phyloP scores from a whole-genome alignment of 2,888 invertebrate genomes.

The Troides aeacus region DNA sequence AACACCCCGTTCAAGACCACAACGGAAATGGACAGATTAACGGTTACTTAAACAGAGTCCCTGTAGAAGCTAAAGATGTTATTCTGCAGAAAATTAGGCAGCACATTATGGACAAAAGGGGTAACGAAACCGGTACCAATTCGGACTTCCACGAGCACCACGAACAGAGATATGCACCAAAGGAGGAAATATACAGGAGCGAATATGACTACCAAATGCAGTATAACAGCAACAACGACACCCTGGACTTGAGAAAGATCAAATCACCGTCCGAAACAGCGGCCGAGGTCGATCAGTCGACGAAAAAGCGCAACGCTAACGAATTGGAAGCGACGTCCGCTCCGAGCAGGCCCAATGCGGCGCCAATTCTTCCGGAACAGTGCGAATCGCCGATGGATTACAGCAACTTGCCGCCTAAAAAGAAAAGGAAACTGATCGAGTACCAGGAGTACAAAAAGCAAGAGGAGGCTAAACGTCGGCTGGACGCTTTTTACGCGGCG shows the following conservation, averaged over 20 bases:
- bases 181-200: constrained; percentile 58
- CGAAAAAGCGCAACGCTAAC: constrained; percentile 46
- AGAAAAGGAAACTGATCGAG: constrained; percentile 77
- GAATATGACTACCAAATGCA: constrained; percentile 54
- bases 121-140: constrained; percentile 52
- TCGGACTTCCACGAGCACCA: constrained; percentile 49
- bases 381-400: constrained; percentile 76
- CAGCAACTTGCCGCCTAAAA: constrained; percentile 76
- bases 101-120: constrained; percentile 76
- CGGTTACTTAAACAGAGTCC: constrained; percentile 67
- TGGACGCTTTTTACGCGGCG: constrained; percentile 64
- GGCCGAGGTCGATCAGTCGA: constrained; percentile 43
- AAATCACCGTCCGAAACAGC: constrained; percentile 62
- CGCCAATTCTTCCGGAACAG: constrained; percentile 64
- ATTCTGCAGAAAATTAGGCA: constrained; percentile 76
- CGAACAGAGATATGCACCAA: constrained; percentile 56
- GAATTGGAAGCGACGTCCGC: constrained; percentile 49
- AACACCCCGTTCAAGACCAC: constrained; percentile 52
- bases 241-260: constrained; percentile 70
- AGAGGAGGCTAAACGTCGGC: constrained; percentile 69
- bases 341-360: constrained; percentile 58
- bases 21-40: constrained; percentile 49
- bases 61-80: constrained; percentile 72
- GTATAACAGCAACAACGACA: constrained; percentile 54
- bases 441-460: constrained; percentile 77